A percentile compares a stretch with the other conserved stretches of the same genome.
Evolutionary conservation across 2,113 vertebrate species (phyloP).

Genomic region (Cephalophus harveyi): DNA sequence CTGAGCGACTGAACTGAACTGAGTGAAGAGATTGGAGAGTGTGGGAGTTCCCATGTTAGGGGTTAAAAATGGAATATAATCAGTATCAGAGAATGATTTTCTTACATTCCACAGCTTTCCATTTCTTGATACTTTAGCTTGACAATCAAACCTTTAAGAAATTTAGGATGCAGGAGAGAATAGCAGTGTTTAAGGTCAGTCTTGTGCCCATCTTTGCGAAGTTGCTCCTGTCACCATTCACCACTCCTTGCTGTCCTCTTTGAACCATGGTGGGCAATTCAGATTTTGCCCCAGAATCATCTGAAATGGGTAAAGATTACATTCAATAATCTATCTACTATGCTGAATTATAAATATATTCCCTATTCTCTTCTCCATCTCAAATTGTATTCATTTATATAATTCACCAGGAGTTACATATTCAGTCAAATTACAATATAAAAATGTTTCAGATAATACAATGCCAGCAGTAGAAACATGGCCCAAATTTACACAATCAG

Average conservation of each 20-base stretch:
- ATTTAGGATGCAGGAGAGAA: neutral
- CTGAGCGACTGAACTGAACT: no score
- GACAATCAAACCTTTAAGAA: neutral
- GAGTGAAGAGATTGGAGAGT: neutral
- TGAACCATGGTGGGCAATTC: neutral
- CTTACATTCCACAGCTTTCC: neutral
- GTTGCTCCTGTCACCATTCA: neutral
- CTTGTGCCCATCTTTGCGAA: neutral
- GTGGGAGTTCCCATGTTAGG: neutral
- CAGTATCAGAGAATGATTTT: neutral
- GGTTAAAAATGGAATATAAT: neutral
- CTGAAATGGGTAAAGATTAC: neutral
- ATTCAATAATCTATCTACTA: neutral
- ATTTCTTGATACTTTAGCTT: neutral
- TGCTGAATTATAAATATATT: neutral
- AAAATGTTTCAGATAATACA: conserved; percentile 30
- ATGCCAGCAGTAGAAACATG: conserved; percentile 31
- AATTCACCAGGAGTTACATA: conserved; percentile 30
- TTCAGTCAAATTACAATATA: conserved; percentile 38
- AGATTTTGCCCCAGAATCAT: conserved; percentile 7
- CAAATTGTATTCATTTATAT: conserved; percentile 25
- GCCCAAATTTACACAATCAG: conserved; percentile 12
- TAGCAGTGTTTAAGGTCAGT: neutral
- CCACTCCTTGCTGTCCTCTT: neutral
- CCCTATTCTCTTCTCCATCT: neutral